phyloP scores from a whole-genome alignment of 2,797 vertebrate species.

The Nannoperca obscura region DNA sequence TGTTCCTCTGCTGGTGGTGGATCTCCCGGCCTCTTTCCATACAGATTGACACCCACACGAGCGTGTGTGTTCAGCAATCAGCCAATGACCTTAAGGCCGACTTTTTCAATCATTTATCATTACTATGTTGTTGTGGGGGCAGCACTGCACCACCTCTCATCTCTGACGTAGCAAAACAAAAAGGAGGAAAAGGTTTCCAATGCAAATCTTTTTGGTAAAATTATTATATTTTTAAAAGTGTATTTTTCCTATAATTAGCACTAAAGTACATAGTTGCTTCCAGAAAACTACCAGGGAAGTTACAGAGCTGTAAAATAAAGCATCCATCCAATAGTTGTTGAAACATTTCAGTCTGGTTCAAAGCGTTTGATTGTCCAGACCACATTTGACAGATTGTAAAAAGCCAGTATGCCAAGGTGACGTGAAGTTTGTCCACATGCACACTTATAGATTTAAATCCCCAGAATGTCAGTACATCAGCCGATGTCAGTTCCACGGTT shows the following conservation, averaged over 20 bases:
- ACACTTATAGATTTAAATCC: constrained; percentile 68
- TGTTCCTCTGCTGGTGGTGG: background rate
- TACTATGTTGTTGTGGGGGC: constrained; percentile 19
- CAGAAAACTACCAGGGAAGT: background rate
- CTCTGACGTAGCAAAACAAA: constrained; percentile 5
- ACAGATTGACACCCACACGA: constrained; percentile 48
- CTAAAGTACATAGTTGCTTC: background rate
- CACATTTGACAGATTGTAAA: constrained; percentile 14
- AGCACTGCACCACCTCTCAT: background rate
- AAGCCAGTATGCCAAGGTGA: constrained; percentile 27
- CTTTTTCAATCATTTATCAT: constrained; percentile 57
- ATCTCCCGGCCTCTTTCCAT: constrained; percentile 44
- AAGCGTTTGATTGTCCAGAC: background rate
- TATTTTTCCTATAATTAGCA: background rate
- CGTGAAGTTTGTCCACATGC: constrained; percentile 34
- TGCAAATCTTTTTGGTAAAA: constrained; percentile 33
- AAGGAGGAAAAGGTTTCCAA: background rate
- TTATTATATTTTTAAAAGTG: too few species aligned
- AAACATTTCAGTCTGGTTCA: constrained; percentile 1
- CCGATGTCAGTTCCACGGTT: constrained; percentile 45
- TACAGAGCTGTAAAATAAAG: background rate
- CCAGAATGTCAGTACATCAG: constrained; percentile 54
- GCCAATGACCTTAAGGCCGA: constrained; percentile 54
- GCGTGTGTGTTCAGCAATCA: constrained; percentile 60
- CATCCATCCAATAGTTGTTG: background rate